These are phyloP conservation scores for Caenorhabditis angaria DNA, from an alignment of 2,888 invertebrate genomes.

Conservation along the genomic window DNA sequence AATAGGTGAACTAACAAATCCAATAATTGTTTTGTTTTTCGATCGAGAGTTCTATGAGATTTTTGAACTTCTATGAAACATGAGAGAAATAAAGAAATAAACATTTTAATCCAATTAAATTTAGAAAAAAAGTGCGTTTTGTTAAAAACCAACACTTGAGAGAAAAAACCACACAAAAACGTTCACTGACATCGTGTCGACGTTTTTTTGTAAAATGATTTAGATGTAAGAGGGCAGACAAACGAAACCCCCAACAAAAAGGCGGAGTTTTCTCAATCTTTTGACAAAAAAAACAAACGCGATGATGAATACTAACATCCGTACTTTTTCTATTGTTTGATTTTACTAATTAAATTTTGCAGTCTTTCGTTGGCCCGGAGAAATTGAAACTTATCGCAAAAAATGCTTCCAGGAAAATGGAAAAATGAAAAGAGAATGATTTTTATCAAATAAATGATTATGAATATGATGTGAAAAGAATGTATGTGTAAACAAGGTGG, in stretches of 20 bases:
- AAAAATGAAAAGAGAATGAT: too few relatives aligned
- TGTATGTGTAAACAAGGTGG: not conserved
- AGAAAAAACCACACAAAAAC: constrained; percentile 3
- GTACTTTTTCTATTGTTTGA: too few relatives aligned
- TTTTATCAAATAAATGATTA: not conserved
- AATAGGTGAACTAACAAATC: constrained; percentile 15
- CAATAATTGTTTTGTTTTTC: constrained; percentile 20
- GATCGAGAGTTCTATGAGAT: constrained; percentile 21
- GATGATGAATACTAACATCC: constrained; percentile 7
- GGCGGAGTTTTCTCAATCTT: not conserved
- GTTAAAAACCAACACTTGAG: constrained; percentile 3
- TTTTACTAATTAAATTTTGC: too few relatives aligned
- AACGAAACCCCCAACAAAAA: not conserved
- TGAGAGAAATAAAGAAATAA: not conserved
- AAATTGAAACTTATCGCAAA: too few relatives aligned
- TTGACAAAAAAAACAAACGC: constrained; percentile 3
- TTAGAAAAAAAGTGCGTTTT: constrained; percentile 13
- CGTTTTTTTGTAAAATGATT: not conserved
- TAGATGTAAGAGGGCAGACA: constrained; percentile 1
- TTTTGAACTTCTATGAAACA: constrained; percentile 9
- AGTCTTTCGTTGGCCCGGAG: too few relatives aligned
- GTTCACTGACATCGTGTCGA: not conserved
- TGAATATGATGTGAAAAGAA: not conserved
- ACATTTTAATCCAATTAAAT: constrained; percentile 3
- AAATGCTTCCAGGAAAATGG: too few relatives aligned